phyloP scores from a whole-genome alignment of 2,797 vertebrate species.

The Loris lydekkerianus region DNA sequence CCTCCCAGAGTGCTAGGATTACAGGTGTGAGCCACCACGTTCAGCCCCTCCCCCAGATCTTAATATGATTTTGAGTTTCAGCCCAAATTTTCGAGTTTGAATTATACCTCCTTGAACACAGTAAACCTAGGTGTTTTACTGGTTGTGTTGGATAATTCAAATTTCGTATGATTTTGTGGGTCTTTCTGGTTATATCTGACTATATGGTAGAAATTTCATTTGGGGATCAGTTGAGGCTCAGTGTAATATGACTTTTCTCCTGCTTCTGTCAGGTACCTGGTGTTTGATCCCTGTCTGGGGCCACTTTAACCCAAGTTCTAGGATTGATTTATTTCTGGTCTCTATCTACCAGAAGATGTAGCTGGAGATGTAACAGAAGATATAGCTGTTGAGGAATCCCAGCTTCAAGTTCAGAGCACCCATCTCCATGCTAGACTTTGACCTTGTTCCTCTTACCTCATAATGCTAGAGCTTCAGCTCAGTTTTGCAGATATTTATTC shows the following conservation, averaged over 20 bases:
- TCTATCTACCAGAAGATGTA: not conserved
- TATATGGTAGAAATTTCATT: not conserved
- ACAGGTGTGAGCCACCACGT: too few species aligned
- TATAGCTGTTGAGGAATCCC: not conserved
- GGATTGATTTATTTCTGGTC: not conserved
- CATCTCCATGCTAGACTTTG: not conserved
- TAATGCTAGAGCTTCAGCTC: not conserved
- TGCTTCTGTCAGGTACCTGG: not conserved
- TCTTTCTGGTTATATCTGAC: not conserved
- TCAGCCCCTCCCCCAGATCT: not conserved
- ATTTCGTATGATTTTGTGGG: not conserved
- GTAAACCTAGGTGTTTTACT: not conserved
- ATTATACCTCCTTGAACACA: not conserved
- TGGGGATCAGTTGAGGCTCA: not conserved
- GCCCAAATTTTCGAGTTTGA: not conserved
- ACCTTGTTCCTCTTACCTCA: not conserved
- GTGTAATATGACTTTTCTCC: not conserved
- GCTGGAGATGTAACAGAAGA: not conserved
- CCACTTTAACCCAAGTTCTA: not conserved
- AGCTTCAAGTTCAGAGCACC: not conserved
- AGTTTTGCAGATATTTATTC: not conserved
- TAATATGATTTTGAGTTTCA: not conserved
- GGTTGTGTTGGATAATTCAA: not conserved
- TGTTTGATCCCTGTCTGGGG: not conserved
- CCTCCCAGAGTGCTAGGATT: too few species aligned